phyloP scores from a whole-genome alignment of 2,888 invertebrate species.

The Aphodius granarius region DNA sequence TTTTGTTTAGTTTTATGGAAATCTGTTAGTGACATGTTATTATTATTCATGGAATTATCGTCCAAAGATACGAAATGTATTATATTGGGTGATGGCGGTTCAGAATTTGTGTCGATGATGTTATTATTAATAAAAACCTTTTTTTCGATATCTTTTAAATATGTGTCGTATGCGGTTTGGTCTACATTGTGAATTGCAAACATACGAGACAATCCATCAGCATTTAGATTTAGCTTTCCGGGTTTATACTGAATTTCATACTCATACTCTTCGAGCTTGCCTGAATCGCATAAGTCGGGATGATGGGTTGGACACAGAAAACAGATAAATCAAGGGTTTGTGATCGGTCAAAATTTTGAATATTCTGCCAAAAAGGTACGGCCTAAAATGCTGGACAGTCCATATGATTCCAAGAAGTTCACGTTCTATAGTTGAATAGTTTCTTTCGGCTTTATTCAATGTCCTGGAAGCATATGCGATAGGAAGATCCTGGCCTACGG shows the following conservation, averaged over 20 bases:
- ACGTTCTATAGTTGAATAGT: conserved; percentile 18
- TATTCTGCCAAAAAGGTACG: conserved; percentile 22
- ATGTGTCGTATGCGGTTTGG: neutral
- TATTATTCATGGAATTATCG: neutral
- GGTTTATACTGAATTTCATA: conserved; percentile 22
- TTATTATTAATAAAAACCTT: neutral
- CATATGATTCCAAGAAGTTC: conserved; percentile 23
- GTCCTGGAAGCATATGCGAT: conserved; percentile 21
- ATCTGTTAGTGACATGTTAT: neutral
- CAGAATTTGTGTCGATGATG: neutral
- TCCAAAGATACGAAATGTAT: neutral
- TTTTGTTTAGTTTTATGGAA: neutral
- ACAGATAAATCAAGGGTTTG: conserved; percentile 19
- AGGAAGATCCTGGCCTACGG: conserved; percentile 17
- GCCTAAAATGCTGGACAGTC: conserved; percentile 19
- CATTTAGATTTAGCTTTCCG: conserved; percentile 23
- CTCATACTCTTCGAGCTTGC: conserved; percentile 20
- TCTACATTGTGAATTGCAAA: neutral
- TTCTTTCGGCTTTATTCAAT: conserved; percentile 20
- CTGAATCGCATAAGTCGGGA: conserved; percentile 19
- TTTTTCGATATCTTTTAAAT: neutral
- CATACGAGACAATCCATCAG: conserved; percentile 21
- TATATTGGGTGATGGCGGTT: neutral
- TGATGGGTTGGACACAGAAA: conserved; percentile 19
- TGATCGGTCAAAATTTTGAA: conserved; percentile 23